These are phyloP conservation scores for Sabellastarte sp. DNA, from an alignment of 2,888 invertebrate genomes.

Conservation along the genomic window DNA sequence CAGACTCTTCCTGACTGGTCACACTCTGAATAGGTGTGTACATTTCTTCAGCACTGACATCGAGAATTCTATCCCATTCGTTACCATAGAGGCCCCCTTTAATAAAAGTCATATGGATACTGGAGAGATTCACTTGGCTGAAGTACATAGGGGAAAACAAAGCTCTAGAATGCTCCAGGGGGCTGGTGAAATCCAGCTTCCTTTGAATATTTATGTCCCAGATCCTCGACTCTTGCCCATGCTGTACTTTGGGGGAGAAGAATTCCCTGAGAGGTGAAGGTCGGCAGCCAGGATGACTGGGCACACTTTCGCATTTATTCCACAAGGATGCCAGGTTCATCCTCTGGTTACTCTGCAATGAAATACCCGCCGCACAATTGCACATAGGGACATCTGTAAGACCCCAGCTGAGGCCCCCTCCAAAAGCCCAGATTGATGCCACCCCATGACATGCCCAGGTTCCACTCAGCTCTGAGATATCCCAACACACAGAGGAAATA, in stretches of 20 bases:
- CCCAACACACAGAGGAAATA: background rate
- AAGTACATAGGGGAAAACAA: background rate
- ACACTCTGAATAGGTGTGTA: too few relatives aligned
- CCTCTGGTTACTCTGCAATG: too few relatives aligned
- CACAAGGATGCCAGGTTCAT: background rate
- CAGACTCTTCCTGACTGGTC: background rate
- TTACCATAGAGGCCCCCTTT: constrained; percentile 10
- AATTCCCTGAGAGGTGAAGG: background rate
- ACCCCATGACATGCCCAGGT: constrained; percentile 1
- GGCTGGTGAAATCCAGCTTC: constrained; percentile 8
- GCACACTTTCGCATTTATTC: background rate
- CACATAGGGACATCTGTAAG: too few relatives aligned
- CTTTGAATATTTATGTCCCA: constrained; percentile 40
- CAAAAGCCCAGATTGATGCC: background rate
- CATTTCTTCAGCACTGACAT: background rate
- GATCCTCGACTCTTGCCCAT: constrained; percentile 25
- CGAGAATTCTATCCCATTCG: background rate
- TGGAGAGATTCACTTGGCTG: background rate
- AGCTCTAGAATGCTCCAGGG: constrained; percentile 5
- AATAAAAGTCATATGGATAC: constrained; percentile 3
- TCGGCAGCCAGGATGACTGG: background rate
- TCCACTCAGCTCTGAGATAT: background rate
- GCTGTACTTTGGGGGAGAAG: constrained; percentile 10
- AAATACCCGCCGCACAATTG: too few relatives aligned
- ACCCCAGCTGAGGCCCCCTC: background rate